These are phyloP conservation scores for Maniola hyperantus DNA, from an alignment of 2,888 invertebrate species.

Conservation along the genomic window DNA sequence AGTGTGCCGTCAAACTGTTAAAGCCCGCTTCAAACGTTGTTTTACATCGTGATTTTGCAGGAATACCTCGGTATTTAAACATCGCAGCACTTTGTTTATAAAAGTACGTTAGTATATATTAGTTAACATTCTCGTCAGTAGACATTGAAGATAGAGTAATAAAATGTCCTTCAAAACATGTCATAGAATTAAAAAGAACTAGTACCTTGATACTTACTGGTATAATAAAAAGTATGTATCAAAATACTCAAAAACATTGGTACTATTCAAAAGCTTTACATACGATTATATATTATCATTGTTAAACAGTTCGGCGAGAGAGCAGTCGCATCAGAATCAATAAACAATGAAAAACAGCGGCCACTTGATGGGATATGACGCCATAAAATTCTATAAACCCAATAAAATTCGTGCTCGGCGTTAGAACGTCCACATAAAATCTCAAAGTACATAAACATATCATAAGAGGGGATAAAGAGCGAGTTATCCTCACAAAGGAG, in stretches of 20 bases:
- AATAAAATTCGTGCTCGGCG: constrained; percentile 81
- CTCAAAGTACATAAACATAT: constrained; percentile 82
- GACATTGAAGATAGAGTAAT: background rate
- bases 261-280: background rate
- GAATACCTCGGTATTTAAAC: constrained; percentile 24
- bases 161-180: no score
- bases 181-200: no score
- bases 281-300: constrained; percentile 39
- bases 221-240: no score
- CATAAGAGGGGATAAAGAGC: constrained; percentile 78
- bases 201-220: no score
- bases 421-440: constrained; percentile 82
- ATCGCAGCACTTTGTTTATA: constrained; percentile 22
- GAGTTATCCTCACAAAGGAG: constrained; percentile 79
- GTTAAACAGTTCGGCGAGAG: constrained; percentile 54
- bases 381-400: constrained; percentile 82
- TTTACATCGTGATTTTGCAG: constrained; percentile 46
- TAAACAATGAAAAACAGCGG: constrained; percentile 79
- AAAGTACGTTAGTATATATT: constrained; percentile 13
- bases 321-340: constrained; percentile 69
- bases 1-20: constrained; percentile 79
- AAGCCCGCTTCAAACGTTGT: constrained; percentile 64
- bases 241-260: no score
- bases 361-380: constrained; percentile 72
- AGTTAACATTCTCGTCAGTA: background rate